These are phyloP conservation scores for Popillia japonica DNA, from an alignment of 1,140 invertebrate genomes.

Conservation along the genomic window DNA sequence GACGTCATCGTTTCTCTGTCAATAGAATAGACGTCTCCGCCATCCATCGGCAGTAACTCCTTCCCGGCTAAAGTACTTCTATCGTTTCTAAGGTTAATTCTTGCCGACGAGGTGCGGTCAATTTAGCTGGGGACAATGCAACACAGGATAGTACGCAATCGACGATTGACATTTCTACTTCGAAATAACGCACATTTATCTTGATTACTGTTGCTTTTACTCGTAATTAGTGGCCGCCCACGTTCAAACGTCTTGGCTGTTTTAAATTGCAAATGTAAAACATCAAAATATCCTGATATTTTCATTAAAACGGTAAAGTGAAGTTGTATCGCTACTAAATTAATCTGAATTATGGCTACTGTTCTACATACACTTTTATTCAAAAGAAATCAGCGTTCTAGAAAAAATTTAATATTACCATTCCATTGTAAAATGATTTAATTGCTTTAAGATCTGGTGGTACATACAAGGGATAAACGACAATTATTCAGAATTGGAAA, in stretches of 20 bases:
- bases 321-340: background rate
- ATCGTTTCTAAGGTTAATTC: background rate
- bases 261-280: background rate
- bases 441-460: no score
- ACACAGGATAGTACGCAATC: background rate
- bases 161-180: background rate
- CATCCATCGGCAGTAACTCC: background rate
- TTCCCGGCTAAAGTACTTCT: background rate
- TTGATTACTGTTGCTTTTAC: background rate
- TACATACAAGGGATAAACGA: no score
- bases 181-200: background rate
- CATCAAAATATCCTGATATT: background rate
- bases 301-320: background rate
- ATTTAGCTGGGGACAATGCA: background rate
- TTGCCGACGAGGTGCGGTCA: conserved; percentile 2
- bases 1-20: background rate
- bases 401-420: background rate
- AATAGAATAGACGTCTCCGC: background rate
- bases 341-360: background rate
- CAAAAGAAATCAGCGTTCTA: background rate
- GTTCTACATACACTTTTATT: background rate
- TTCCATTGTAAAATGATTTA: no score
- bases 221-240: background rate
- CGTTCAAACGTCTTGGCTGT: background rate
- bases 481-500: no score